phyloP scores from a whole-genome alignment of 2,113 vertebrate species.

The Aldabrachelys gigantea region DNA sequence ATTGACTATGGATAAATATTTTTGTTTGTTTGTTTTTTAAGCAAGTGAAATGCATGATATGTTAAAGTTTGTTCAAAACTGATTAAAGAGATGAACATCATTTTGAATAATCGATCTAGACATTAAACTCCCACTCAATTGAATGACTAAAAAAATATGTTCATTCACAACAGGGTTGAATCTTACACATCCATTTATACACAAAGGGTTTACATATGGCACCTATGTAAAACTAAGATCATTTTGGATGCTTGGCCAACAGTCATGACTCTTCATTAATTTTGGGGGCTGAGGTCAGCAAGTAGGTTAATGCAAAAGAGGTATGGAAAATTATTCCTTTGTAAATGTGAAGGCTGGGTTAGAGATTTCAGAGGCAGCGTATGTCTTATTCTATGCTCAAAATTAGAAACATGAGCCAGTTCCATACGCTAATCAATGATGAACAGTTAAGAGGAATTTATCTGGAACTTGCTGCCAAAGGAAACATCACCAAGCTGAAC shows the following conservation, averaged over 20 bases:
- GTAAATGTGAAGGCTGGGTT: background rate
- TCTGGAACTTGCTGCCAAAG: background rate
- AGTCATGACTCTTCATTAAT: background rate
- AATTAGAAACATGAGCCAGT: constrained; percentile 26
- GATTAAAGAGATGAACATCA: background rate
- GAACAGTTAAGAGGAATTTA: background rate
- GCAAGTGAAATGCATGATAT: background rate
- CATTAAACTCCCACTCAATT: background rate
- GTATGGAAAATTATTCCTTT: background rate
- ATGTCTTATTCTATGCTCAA: background rate
- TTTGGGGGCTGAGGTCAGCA: background rate
- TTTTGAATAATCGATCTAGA: background rate
- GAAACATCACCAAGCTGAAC: background rate
- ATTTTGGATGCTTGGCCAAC: background rate
- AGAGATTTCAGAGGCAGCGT: constrained; percentile 20
- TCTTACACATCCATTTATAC: background rate
- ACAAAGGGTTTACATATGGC: background rate
- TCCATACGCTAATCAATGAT: background rate
- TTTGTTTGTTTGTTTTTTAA: background rate
- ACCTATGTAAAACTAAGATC: background rate
- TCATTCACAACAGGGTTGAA: constrained; percentile 5
- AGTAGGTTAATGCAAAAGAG: background rate
- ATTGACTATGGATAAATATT: background rate
- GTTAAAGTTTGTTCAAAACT: background rate
- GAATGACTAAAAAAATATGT: background rate